A percentile compares a stretch with the other conserved stretches of the same genome.
phyloP scores from a whole-genome alignment of 1,140 invertebrate genomes.

The Papilio machaon region DNA sequence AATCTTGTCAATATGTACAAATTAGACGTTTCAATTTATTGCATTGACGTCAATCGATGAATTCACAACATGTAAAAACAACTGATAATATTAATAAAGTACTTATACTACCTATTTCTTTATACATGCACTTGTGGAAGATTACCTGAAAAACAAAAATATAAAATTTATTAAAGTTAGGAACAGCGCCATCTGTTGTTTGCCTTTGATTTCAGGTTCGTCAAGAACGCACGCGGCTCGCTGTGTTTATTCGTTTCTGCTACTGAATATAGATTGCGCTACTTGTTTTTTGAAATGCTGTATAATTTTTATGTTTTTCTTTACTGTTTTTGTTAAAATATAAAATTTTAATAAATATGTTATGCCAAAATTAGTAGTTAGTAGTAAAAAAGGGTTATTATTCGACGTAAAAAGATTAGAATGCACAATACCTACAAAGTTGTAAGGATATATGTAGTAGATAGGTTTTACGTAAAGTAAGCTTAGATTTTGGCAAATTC shows the following conservation, averaged over 20 bases:
- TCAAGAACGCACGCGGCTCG: background rate
- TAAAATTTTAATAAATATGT: no score
- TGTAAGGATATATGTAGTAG: no score
- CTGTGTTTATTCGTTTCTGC: background rate
- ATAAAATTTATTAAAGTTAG: background rate
- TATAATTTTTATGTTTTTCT: background rate
- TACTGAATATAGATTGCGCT: constrained; percentile 13
- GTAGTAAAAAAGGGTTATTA: no score
- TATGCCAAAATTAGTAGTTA: no score
- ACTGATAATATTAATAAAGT: constrained; percentile 13
- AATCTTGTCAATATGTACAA: constrained; percentile 19
- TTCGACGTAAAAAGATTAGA: no score
- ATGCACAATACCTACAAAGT: no score
- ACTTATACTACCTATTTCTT: background rate
- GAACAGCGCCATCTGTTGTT: constrained; percentile 28
- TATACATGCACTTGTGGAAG: background rate
- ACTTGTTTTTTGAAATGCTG: background rate
- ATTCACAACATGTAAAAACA: background rate
- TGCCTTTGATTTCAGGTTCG: background rate
- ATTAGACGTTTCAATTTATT: constrained; percentile 3
- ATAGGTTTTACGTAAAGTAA: no score
- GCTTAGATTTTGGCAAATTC: no score
- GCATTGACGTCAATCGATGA: constrained; percentile 26
- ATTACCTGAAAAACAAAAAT: constrained; percentile 27
- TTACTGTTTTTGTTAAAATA: no score